phyloP scores from a whole-genome alignment of 1,140 invertebrate genomes.

The Rhysida immarginata region DNA sequence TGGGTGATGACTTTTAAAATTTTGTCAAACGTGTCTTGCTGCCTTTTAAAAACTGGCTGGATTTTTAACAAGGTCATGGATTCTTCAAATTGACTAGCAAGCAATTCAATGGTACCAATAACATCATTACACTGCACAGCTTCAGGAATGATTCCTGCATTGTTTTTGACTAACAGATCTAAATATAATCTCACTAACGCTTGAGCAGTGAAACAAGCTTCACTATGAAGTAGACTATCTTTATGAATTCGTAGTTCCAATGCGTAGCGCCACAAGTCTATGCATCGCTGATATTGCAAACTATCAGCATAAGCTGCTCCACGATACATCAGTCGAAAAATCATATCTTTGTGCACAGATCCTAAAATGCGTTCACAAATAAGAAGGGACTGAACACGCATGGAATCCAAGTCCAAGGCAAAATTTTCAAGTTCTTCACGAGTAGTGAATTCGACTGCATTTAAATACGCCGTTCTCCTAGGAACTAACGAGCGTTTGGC shows the following conservation, averaged over 20 bases:
- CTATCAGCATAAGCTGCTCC: conserved; percentile 77
- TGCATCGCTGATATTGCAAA: conserved; percentile 63
- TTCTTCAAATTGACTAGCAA: conserved; percentile 41
- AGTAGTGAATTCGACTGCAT: conserved; percentile 51
- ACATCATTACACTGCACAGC: conserved; percentile 54
- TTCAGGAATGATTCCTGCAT: conserved; percentile 34
- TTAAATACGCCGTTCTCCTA: conserved; percentile 42
- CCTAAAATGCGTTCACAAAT: conserved; percentile 70
- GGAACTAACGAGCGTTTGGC: conserved; percentile 28
- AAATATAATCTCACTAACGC: conserved; percentile 46
- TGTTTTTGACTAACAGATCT: conserved; percentile 50
- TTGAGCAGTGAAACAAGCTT: conserved; percentile 68
- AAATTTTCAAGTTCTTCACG: conserved; percentile 52
- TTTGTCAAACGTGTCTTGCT: conserved; percentile 61
- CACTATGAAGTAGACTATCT: conserved; percentile 48
- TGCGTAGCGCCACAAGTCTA: conserved; percentile 66
- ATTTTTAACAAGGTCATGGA: conserved; percentile 43
- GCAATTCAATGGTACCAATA: conserved; percentile 47
- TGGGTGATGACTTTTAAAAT: conserved; percentile 51
- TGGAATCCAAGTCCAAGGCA: conserved; percentile 54
- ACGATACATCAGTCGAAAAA: conserved; percentile 48
- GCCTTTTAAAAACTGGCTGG: conserved; percentile 53
- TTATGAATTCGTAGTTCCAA: conserved; percentile 60
- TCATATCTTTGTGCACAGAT: conserved; percentile 61
- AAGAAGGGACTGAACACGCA: conserved; percentile 64